These are phyloP conservation scores for Drosophila santomea DNA, from an alignment of 1,140 invertebrate genomes.

Conservation along the genomic window DNA sequence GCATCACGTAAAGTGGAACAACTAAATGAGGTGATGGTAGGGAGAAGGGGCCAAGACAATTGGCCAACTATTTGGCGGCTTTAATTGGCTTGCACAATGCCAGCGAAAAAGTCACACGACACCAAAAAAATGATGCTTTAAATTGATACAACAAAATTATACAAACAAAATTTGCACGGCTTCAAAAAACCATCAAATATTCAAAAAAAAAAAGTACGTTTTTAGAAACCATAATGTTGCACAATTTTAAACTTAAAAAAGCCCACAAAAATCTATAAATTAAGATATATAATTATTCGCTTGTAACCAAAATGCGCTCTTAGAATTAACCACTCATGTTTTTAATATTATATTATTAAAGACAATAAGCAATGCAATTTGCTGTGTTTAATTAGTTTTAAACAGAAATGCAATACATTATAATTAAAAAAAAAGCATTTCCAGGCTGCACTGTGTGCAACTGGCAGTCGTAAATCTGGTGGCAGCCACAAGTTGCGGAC, in stretches of 20 bases:
- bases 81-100: conserved; percentile 62
- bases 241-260: no score
- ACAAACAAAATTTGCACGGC: not conserved
- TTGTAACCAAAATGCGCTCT: no score
- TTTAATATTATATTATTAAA: no score
- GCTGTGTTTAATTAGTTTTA: no score
- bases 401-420: no score
- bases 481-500: conserved; percentile 11
- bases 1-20: conserved; percentile 49
- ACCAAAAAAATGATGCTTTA: not conserved
- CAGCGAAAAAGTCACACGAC: conserved; percentile 10
- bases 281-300: no score
- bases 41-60: conserved; percentile 25
- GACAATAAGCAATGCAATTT: no score
- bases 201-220: not conserved
- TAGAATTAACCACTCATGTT: no score
- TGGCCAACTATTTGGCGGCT: conserved; percentile 51
- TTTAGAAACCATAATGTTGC: no score
- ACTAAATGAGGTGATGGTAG: not conserved
- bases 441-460: not conserved
- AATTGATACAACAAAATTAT: not conserved
- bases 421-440: not conserved
- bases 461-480: not conserved
- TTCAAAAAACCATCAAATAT: not conserved
- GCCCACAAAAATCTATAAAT: no score